Conservation (phyloP, 2,797 vertebrate genomes). For the Pseudochirops cupreus region DNA sequence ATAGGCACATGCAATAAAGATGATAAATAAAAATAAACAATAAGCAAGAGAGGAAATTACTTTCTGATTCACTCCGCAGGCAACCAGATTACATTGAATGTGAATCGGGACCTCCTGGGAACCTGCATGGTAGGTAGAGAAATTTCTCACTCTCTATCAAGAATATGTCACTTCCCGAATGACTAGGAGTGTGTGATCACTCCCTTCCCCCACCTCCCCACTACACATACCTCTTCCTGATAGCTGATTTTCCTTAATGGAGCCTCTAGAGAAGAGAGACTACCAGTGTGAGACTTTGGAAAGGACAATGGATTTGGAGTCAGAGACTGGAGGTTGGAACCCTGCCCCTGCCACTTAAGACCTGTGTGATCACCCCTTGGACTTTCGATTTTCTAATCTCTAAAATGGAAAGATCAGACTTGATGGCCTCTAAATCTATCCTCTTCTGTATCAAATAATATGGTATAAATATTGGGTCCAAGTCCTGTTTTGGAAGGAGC, state of each 20-base stretch:
- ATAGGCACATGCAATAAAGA: neutral
- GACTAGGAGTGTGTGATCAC: neutral
- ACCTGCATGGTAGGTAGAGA: neutral
- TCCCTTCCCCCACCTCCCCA: neutral
- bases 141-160: neutral
- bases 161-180: neutral
- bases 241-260: neutral
- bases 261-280: neutral
- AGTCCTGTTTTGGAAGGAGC: neutral
- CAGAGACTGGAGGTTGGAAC: neutral
- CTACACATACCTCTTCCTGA: neutral
- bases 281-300: neutral
- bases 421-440: neutral
- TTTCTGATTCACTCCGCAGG: neutral
- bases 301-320: neutral
- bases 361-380: neutral
- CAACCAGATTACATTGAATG: neutral
- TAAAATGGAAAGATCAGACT: neutral
- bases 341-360: neutral
- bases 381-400: neutral
- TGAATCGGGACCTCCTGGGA: neutral
- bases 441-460: neutral
- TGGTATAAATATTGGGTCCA: neutral
- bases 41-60: neutral
- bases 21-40: neutral